phyloP scores from a whole-genome alignment of 1,140 invertebrate genomes.

The Aethina tumida region DNA sequence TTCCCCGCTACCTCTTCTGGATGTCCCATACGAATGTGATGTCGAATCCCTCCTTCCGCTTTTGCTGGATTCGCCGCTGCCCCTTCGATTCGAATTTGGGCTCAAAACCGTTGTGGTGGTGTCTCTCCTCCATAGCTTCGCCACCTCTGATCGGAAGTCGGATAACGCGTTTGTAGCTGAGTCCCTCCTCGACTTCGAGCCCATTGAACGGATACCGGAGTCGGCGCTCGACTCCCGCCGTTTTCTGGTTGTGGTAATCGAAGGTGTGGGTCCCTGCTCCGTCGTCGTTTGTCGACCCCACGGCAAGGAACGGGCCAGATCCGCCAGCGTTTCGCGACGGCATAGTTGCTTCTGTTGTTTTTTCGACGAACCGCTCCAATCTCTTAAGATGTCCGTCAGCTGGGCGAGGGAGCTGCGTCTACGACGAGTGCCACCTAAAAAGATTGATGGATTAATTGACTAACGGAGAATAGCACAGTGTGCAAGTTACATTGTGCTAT shows the following conservation, averaged over 20 bases:
- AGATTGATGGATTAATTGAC: too few species aligned
- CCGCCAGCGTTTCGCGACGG: slow-evolving; percentile 73
- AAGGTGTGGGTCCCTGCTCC: slow-evolving; percentile 40
- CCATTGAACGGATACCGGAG: slow-evolving; percentile 66
- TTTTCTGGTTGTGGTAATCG: slow-evolving; percentile 39
- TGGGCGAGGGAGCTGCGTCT: slow-evolving; percentile 75
- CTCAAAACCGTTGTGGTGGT: slow-evolving; percentile 37
- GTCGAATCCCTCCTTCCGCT: slow-evolving; percentile 36
- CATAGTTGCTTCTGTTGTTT: slow-evolving; percentile 56
- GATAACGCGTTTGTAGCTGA: slow-evolving; percentile 52
- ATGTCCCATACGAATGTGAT: slow-evolving; percentile 29
- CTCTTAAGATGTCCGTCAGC: slow-evolving; percentile 74
- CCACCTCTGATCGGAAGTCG: slow-evolving; percentile 61
- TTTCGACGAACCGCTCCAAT: slow-evolving; percentile 64
- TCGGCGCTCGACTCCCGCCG: slow-evolving; percentile 72
- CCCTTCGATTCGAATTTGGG: slow-evolving; percentile 40
- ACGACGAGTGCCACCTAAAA: too few species aligned
- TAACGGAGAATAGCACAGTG: too few species aligned
- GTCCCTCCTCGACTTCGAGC: slow-evolving; percentile 58
- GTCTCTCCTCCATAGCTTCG: slow-evolving; percentile 54
- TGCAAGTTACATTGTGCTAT: too few species aligned
- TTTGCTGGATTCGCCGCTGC: slow-evolving; percentile 39
- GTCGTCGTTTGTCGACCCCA: slow-evolving; percentile 54
- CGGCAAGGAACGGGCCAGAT: slow-evolving; percentile 63
- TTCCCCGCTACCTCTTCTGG: slow-evolving; percentile 53